A percentile compares a stretch with the other conserved stretches of the same genome.
Conservation (phyloP, 2,113 vertebrate species). For the Stercorarius parasiticus region DNA sequence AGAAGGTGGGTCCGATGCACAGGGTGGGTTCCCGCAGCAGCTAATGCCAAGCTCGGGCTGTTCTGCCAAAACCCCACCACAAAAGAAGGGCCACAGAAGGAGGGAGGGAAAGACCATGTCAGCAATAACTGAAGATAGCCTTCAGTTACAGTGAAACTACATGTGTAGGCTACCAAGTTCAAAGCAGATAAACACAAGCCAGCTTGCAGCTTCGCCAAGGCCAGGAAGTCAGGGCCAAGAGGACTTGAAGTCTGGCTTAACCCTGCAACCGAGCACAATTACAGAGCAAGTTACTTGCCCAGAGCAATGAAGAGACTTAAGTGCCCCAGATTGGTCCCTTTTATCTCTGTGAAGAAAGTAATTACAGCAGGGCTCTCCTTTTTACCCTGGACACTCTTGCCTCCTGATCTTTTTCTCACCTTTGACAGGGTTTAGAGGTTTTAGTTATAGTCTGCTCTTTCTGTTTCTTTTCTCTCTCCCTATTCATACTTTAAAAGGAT, state of each 20-base stretch:
- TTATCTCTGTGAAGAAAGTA: not conserved
- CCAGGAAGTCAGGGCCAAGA: not conserved
- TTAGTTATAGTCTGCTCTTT: not conserved
- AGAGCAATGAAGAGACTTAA: not conserved
- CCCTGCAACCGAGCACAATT: not conserved
- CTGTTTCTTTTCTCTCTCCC: not conserved
- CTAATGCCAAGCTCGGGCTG: not conserved
- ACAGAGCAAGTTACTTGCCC: not conserved
- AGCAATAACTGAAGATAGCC: not conserved
- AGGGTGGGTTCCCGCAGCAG: not conserved
- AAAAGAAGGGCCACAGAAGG: not conserved
- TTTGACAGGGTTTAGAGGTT: not conserved
- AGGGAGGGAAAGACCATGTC: not conserved
- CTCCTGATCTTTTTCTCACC: not conserved
- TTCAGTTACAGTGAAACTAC: not conserved
- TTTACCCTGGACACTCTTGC: not conserved
- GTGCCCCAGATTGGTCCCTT: not conserved
- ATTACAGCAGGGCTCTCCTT: not conserved
- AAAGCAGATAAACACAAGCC: not conserved
- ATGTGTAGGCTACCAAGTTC: not conserved
- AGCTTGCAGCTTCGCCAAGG: accelerated
- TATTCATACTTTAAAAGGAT: not conserved
- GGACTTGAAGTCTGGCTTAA: not conserved
- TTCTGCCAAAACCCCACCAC: not conserved
- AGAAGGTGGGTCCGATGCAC: not conserved